These are phyloP conservation scores for Euthynnus affinis DNA, from an alignment of 2,797 vertebrate species.

Conservation along the genomic window DNA sequence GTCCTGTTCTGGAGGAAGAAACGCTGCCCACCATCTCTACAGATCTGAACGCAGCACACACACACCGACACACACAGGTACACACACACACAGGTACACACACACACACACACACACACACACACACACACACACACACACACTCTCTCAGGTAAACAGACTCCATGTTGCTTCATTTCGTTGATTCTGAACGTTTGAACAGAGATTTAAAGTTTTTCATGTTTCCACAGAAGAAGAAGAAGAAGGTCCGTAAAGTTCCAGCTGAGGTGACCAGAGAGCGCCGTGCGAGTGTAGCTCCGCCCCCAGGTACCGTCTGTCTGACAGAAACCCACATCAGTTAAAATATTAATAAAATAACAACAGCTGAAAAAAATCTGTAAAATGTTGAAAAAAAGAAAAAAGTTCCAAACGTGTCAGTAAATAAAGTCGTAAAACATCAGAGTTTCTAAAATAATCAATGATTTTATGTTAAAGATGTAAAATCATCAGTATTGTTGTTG, in stretches of 20 bases:
- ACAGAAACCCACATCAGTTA: no score
- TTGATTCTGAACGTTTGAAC: no score
- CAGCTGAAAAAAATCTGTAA: no score
- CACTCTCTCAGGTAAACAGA: no score
- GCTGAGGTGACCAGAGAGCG: conserved; percentile 77
- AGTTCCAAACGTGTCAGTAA: no score
- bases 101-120: background rate
- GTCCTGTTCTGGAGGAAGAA: conserved; percentile 73
- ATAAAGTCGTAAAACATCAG: no score
- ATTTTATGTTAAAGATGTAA: no score
- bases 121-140: background rate
- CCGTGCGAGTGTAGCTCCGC: conserved; percentile 25
- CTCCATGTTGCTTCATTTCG: no score
- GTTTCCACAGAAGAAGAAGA: conserved; percentile 85
- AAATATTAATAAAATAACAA: no score
- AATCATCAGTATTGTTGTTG: no score
- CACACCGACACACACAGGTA: conserved; percentile 63
- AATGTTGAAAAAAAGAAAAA: no score
- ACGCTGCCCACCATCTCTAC: conserved; percentile 59
- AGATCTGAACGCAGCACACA: conserved; percentile 61
- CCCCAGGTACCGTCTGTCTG: conserved; percentile 3
- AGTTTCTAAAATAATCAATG: no score
- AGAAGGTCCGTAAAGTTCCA: conserved; percentile 77
- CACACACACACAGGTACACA: background rate
- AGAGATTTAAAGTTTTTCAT: background rate